These are phyloP conservation scores for Stegodyphus dumicola DNA, from an alignment of 1,140 invertebrate species.

Conservation along the genomic window DNA sequence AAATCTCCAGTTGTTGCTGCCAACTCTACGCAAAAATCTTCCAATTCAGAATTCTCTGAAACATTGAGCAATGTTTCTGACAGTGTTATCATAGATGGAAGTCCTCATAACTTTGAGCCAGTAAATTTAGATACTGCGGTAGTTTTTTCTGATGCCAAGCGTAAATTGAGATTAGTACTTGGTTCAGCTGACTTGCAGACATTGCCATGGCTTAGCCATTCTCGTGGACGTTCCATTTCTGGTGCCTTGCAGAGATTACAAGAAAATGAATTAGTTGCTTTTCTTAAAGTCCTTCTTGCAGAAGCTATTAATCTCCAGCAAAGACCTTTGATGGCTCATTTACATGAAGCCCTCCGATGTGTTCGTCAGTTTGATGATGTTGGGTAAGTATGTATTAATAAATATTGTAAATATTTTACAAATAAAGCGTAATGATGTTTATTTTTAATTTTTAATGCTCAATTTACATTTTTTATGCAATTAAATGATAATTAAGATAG, in stretches of 20 bases:
- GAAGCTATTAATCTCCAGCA: constrained; percentile 89
- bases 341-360: constrained; percentile 88
- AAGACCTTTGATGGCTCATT: constrained; percentile 82
- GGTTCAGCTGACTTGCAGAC: constrained; percentile 79
- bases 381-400: constrained; percentile 69
- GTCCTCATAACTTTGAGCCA: constrained; percentile 74
- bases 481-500: no score
- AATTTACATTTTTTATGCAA: no score
- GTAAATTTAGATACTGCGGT: constrained; percentile 73
- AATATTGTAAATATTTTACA: no score
- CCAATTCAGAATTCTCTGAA: constrained; percentile 13
- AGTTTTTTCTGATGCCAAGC: constrained; percentile 87
- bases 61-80: constrained; percentile 46
- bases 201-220: constrained; percentile 60
- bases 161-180: constrained; percentile 90
- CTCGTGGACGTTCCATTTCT: constrained; percentile 47
- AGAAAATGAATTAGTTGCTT: constrained; percentile 64
- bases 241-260: constrained; percentile 45
- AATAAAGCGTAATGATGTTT: no score
- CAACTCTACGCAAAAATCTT: constrained; percentile 18
- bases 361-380: constrained; percentile 79
- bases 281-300: constrained; percentile 76
- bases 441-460: no score
- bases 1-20: constrained; percentile 73
- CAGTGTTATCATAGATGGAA: constrained; percentile 68